Evolutionary conservation across 2,797 vertebrate genomes (phyloP).

Genomic region (Loris lydekkerianus): DNA sequence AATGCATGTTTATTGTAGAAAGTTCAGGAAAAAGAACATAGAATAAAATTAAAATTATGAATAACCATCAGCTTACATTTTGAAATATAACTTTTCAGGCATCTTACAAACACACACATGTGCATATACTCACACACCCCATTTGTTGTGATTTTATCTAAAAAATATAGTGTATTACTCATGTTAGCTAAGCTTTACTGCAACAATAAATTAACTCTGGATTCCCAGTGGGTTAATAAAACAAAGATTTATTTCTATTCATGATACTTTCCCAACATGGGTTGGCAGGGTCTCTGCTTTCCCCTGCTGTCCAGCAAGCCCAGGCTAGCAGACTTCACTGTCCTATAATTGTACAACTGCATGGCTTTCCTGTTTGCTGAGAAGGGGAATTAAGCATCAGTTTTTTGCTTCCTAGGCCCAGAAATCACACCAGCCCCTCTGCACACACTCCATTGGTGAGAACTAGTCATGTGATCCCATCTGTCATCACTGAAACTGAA

Average conservation of each 20-base stretch:
- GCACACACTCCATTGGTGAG: not conserved
- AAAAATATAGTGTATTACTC: constrained; percentile 33
- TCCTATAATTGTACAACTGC: rapidly evolving
- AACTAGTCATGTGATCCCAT: not conserved
- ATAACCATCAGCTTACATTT: not conserved
- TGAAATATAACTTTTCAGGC: not conserved
- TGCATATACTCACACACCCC: no score
- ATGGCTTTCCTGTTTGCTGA: not conserved
- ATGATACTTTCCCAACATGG: not conserved
- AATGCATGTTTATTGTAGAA: not conserved
- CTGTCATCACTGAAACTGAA: not conserved
- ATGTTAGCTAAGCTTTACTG: constrained; percentile 50
- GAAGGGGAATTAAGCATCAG: not conserved
- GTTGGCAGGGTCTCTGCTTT: not conserved
- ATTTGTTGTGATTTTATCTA: constrained; percentile 43
- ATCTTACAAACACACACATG: not conserved
- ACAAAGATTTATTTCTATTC: constrained; percentile 45
- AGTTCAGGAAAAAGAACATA: not conserved
- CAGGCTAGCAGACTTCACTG: not conserved
- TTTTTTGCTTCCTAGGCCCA: not conserved
- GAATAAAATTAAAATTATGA: constrained; percentile 16
- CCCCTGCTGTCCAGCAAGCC: not conserved
- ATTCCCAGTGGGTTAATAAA: constrained; percentile 64
- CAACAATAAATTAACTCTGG: constrained; percentile 44
- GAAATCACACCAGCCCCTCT: not conserved